Evolutionary conservation across 2,113 vertebrate species (phyloP), one percentile per base, ranked within the genome.

Genomic region (Crotalus helleri): DNA sequence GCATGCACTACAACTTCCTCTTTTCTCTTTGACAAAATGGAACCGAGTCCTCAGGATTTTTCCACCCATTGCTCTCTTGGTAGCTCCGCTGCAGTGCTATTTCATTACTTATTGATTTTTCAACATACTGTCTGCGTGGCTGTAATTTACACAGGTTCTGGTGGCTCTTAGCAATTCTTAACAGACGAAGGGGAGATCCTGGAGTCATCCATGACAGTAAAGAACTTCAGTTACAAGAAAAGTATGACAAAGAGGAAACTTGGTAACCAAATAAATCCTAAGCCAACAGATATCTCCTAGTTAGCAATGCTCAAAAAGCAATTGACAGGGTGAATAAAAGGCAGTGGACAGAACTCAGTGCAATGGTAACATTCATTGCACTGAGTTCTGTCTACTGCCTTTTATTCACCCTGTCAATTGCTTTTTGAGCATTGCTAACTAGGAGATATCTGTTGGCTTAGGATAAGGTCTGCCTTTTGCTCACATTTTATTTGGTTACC

Each of bases 81-180:
- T 97, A 97, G 97, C 97, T 98, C 97, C 95, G 96, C 96, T 97
- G 94, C 97, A 96, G 96, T 98, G 98, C 97, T 97, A 97, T 98
- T 98, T 98, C 98, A 98, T 98, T 98, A 98, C 97, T 97, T 98
- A 98, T 98, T 98, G 98, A 98, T 98, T 98, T 98, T 97, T 95
- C 97, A 95, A 96, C 94, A 85, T 96, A 95, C 97, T 97, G 96
- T 96, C 97, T 97, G 96, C 98, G 97, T 97, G 96, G 95, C 95
- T 98, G 97, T 98, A 98, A 98, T 98, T 98, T 98, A 98, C 98
- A 97, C 97, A 97, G 97, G 97, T 97, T 97, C 97, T 98, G 96
- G 96, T 96, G 97, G 98, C 97, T 97, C 97, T 97, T 96, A 97
- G 97, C 95, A 51, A 97, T 97, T 97, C 97, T 97, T 97, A 98